Conservation (phyloP, 37 sponge, comb jelly and placozoan genomes). For the Dysidea cf. avara region DNA sequence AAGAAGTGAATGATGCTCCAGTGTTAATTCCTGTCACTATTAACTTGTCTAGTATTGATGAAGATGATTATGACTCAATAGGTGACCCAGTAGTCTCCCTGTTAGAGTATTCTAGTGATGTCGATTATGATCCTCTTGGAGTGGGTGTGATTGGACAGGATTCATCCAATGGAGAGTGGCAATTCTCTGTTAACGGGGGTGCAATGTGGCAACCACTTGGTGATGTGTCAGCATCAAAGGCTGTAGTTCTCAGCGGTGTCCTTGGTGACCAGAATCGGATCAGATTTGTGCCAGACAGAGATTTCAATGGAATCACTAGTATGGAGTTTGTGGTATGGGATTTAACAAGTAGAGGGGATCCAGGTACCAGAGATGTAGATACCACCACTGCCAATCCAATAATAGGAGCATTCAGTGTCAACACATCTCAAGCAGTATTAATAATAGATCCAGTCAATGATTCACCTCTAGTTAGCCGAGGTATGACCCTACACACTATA, state of each 20-base stretch:
- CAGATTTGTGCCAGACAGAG: slow-evolving; percentile 65
- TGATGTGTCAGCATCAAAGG: slow-evolving; percentile 20
- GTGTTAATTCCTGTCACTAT: slow-evolving; percentile 42
- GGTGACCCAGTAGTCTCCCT: slow-evolving; percentile 71
- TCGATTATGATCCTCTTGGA: slow-evolving; percentile 59
- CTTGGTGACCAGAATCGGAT: slow-evolving; percentile 36
- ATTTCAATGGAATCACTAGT: slow-evolving; percentile 71
- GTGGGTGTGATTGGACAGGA: slow-evolving; percentile 64
- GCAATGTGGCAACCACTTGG: slow-evolving; percentile 65
- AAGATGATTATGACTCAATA: slow-evolving; percentile 71
- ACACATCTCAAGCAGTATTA: slow-evolving; percentile 48
- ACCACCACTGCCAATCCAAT: slow-evolving; percentile 40
- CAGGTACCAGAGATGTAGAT: slow-evolving; percentile 44
- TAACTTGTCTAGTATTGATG: slow-evolving; percentile 51
- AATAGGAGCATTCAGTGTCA: slow-evolving; percentile 67
- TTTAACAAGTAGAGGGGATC: slow-evolving; percentile 13
- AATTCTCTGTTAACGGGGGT: slow-evolving; percentile 59
- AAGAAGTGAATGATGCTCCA: slow-evolving; percentile 85
- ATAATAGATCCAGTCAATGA: slow-evolving; percentile 79
- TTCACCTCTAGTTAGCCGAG: slow-evolving; percentile 61
- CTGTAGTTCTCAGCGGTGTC: slow-evolving; percentile 47
- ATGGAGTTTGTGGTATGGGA: slow-evolving; percentile 85
- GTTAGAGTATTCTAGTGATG: slow-evolving; percentile 52
- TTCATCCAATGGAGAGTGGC: slow-evolving; percentile 75
- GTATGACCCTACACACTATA: slow-evolving; percentile 51